Evolutionary conservation across 30 jellyfish, hydroid and myxozoan genomes (phyloP).

Genomic region (Turritopsis dohrnii): DNA sequence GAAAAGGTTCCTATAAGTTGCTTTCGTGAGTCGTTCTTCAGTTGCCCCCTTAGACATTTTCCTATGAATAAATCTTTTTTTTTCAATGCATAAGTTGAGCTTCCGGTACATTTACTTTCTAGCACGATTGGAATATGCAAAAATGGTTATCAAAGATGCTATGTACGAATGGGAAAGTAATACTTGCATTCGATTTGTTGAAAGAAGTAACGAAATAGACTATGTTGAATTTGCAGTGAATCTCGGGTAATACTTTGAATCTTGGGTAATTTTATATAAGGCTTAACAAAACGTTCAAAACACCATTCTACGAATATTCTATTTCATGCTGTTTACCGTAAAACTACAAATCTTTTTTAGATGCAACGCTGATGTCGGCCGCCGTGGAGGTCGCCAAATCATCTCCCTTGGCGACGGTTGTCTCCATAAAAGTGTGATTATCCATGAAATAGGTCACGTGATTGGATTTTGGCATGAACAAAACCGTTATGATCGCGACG

Average conservation of each 20-base stretch:
- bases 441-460: constrained; percentile 95
- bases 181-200: constrained; percentile 84
- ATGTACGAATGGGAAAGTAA: constrained; percentile 96
- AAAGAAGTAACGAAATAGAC: constrained; percentile 67
- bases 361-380: constrained; percentile 96
- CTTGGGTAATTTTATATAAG: too few species aligned
- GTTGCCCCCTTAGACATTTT: too few species aligned
- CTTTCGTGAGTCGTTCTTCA: too few species aligned
- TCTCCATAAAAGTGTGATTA: constrained; percentile 74
- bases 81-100: too few species aligned
- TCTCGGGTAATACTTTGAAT: constrained; percentile 91
- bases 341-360: constrained; percentile 45
- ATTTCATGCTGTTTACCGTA: too few species aligned
- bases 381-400: constrained; percentile 80
- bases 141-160: constrained; percentile 61
- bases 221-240: constrained; percentile 73
- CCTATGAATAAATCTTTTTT: too few species aligned
- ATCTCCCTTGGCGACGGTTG: constrained; percentile 95
- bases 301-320: too few species aligned
- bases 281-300: too few species aligned
- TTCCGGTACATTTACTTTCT: too few species aligned
- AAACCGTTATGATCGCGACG: constrained; percentile 90
- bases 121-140: constrained; percentile 78
- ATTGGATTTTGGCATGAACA: constrained; percentile 99
- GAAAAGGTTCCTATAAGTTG: too few species aligned